Evolutionary conservation across 2,797 vertebrate genomes (phyloP).

Genomic region (Leucoraja ocellata): DNA sequence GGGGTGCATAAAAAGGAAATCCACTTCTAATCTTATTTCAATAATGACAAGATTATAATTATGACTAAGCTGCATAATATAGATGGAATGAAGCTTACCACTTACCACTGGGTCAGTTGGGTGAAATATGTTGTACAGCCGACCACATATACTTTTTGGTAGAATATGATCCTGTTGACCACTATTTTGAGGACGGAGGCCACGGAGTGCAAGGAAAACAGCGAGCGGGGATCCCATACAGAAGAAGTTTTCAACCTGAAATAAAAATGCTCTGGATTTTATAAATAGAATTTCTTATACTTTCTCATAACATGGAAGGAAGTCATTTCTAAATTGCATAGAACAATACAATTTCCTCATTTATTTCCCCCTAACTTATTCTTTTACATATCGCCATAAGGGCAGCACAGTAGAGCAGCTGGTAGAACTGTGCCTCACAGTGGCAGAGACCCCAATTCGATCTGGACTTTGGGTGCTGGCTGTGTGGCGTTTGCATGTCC

Average conservation of each 20-base stretch:
- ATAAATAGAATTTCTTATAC: neutral
- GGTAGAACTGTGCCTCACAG: too few species aligned
- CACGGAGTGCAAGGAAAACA: conserved; percentile 88
- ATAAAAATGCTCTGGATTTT: conserved; percentile 42
- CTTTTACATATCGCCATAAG: too few species aligned
- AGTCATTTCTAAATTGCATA: neutral
- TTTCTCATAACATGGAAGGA: too few species aligned
- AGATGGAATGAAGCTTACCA: conserved; percentile 69
- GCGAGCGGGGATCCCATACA: conserved; percentile 97
- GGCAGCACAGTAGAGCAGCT: too few species aligned
- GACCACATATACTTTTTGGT: conserved; percentile 80
- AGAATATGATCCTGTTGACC: conserved; percentile 91
- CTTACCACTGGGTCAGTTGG: conserved; percentile 97
- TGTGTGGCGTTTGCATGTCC: too few species aligned
- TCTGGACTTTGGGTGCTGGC: too few species aligned
- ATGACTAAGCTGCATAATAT: neutral
- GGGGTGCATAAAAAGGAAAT: neutral
- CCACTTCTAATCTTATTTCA: neutral
- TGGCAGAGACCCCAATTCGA: too few species aligned
- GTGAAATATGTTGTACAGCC: conserved; percentile 92
- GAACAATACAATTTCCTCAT: neutral
- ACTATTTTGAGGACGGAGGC: conserved; percentile 81
- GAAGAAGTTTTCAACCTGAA: conserved; percentile 96
- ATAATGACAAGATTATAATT: neutral
- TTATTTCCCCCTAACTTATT: neutral